Evolutionary conservation across 2,888 invertebrate species (phyloP), one percentile per base, ranked within the genome.

Genomic region (Acleris literana): DNA sequence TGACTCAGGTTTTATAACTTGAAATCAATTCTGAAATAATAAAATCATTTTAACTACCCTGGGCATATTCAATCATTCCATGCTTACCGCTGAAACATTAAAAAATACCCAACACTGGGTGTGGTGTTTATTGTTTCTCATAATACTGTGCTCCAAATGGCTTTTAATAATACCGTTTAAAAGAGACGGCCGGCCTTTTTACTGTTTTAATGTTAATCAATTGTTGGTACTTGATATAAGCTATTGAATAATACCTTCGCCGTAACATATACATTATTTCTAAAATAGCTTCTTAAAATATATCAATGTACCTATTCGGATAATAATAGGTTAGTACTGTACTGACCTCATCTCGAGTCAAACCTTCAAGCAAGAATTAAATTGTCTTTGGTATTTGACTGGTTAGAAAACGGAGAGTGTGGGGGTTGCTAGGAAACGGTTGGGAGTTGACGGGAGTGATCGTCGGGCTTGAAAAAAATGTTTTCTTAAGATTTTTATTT

Each of bases 161-260:
- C 77, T 76, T 82, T 82, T 82, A 81, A 84, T 82, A 79, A 81
- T 79, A 83, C 72, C 71, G 73, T 76, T 79, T 77, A 74, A 72
- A 76, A 71, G 66, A 72, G 76, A 74, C 72, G 74, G 56, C 72
- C 76, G 64, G 74, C 79, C 81, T 70, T 77, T 83, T 80, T 68
- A 76, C 76, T 83, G 83, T 82, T 77, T 72, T 71, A 75, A 69
- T 58, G 56, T 33, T 61, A 66, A 61, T 61, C 60, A 61, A 56
- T 46, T 61, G 60, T 56, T 33, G 49, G 56, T 52, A 46, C 44
- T 52, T 56, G 33, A 56, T 61, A 52, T 46, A 46, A 39, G 39
- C 46, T 17, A 17, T 46, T 6, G 7, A n/a, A 46, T 22, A 43
- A 57, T 25, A 16, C 39, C 39, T 39, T 9, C 4, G 33, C 11